Base-by-base conservation (phyloP, 2,888 invertebrate species). In the Pedicia rivosa region DNA sequence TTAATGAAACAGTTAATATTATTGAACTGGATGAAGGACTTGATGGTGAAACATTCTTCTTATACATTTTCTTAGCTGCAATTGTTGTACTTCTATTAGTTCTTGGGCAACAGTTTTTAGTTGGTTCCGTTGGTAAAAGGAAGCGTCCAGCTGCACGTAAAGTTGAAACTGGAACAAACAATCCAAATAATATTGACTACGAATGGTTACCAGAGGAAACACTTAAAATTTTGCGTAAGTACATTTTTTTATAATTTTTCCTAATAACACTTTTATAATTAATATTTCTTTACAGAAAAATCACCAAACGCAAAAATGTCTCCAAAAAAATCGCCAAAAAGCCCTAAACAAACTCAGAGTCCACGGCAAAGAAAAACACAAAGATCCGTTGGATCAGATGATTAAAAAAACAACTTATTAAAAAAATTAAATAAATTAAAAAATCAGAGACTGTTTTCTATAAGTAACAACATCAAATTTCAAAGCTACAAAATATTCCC, bases 11-110 rank as follows among this genome's bases (percentile, higher is more conserved):
- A 0, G 72, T 98, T 20, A 86, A 86, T 62, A 86, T 98, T 39
- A 75, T 90, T 4, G 98, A 99, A 63, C 70, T 97, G 27, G 94
- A 97, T 47, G 92, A 94, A 61, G 94, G 95, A 37, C 68, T 98
- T 40, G 97, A 97, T 58, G 92, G 94, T 15, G 98, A 98, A 70
- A 97, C 95, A 15, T 88, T 97, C 70, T 98, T 98, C 77, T 67
- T 99, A 47, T 97, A 97, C 56, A 72, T 98, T 40, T 84, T 98
- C 65, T 70, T 98, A 43, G 86, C 84, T 14, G 95, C 91, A 3
- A 78, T 88, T 40, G 78, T 78, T 35, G 82, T 95, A 34, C 66
- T 97, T 35, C 67, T 87, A 6, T 65, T 94, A 39, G 88, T 97
- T 39, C 71, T 82, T 42, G 88, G 87, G 2, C 91, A 94, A 55